Base-by-base conservation (phyloP, 53 echinoderm and acorn worm species). In the Echinometra lucunter region DNA sequence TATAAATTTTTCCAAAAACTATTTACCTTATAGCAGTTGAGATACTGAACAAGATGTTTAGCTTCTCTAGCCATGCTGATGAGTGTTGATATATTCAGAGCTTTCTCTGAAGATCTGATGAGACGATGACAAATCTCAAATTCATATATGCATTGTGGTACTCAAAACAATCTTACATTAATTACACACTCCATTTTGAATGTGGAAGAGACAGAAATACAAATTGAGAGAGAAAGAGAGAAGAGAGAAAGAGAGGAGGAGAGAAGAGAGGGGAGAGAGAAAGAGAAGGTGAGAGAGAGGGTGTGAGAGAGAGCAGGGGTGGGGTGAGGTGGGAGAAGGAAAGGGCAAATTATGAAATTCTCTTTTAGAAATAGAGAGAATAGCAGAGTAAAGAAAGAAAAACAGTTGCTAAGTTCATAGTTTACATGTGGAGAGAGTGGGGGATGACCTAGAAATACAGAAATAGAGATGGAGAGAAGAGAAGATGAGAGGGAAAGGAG, bases 21-120 rank as follows among this genome's bases (percentile, higher is more conserved):
- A 78, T 78, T 78, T 44, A 78, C 78, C 78, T 78, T 78, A 21
- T 78, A 78, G 78, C 38, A 78, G 78, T 78, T 42, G 78, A 78
- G 78, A 7, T 78, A 40, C 21, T 42, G 42, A 11, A 6, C 38
- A 42, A 78, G 78, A 19, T 78, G 78, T 78, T 78, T 78, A 6
- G 42, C 78, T 23, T 78, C 78, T 40, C 42, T 78, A 78, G 78
- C 78, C 78, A 78, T 78, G 78, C 23, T 38, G 42, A 42, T 35
- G 13, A 6, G 6, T 78, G 10, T 4, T 78, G 0, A 21, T 38
- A 4, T 6, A 34, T 67, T 28, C 7, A 0, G 4, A 18, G 19
- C n/a, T 32, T 70, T 70, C 11, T 70, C 70, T 70, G 10, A 70
- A 70, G 13, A 40, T 75, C 3, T 56, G 30, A 88, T 35, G 17